phyloP scores from a whole-genome alignment of 2,888 invertebrate genomes.

The Argyra leucocephala region DNA sequence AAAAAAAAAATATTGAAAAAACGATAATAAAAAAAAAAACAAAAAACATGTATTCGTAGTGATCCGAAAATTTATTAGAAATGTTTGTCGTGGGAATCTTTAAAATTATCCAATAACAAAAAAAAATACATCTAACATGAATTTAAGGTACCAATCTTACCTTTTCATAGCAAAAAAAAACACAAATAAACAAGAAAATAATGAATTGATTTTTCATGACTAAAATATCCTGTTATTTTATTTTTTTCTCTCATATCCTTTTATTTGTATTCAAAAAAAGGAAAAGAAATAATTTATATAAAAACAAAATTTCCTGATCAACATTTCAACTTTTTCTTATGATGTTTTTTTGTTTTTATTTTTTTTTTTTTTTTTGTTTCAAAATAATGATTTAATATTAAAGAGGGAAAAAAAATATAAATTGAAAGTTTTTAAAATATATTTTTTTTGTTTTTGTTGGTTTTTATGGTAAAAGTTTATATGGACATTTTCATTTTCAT shows the following conservation, averaged over 20 bases:
- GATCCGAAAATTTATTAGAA: background rate
- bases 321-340: too few relatives aligned
- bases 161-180: background rate
- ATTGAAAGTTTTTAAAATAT: too few relatives aligned
- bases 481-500: too few relatives aligned
- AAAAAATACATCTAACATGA: background rate
- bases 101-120: background rate
- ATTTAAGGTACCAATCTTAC: background rate
- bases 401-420: background rate
- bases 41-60: background rate
- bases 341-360: too few relatives aligned
- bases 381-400: too few relatives aligned
- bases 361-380: too few relatives aligned
- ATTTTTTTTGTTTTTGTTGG: too few relatives aligned
- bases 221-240: background rate
- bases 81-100: background rate
- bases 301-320: too few relatives aligned
- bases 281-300: too few relatives aligned
- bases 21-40: too few relatives aligned
- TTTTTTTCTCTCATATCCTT: background rate
- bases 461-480: too few relatives aligned
- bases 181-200: background rate
- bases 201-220: conserved; percentile 1
- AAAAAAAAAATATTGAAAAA: background rate
- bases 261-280: too few relatives aligned